Evolutionary conservation across 1,140 invertebrate species (phyloP), one percentile per base, ranked within the genome.

Genomic region (Whitmania pigra): DNA sequence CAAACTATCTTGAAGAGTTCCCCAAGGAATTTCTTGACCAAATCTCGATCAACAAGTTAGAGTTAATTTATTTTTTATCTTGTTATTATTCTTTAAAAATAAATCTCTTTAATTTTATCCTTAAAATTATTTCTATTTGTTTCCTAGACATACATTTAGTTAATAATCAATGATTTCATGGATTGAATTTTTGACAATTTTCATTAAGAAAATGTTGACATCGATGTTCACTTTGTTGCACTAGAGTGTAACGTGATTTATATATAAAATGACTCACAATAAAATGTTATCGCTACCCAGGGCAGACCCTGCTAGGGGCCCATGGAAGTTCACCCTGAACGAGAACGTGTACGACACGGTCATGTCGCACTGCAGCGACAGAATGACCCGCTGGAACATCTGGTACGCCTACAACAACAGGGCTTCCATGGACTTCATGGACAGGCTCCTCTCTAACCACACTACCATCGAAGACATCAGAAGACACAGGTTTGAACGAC

Each of bases 351-450:
- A 88, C 75, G 80, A 87, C 69, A 84, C 86, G 17, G 92, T 86
- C 77, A 83, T 93, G 78, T 87, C 93, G 80, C 87, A 91, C 80
- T 96, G 93, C 82, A 87, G 89, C 1, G 87, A 89, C 79, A 82
- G 89, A 73, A 80, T 85, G 29, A 78, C 89, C 43, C 83, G 94
- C 53, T 92, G 87, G 86, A 91, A 91, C 79, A 82, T 89, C 0
- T 96, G 91, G 90, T 84, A 89, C 69, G 89, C 89, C 0, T 83
- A 87, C 78, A 87, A 88, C 2, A 84, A 85, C 27, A 83, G 89
- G 73, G 88, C 87, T n/a, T 89, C 90, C 0, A 71, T 75, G n/a
- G 71, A 73, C 2, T 74, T 76, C 27, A 71, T 73, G 13, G 72
- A 73, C 27, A 54, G 74, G 22, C 69, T 76, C 67, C 67, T 79